These are phyloP conservation scores for Calosoma granatense DNA, from an alignment of 1,140 invertebrate genomes.

Conservation along the genomic window DNA sequence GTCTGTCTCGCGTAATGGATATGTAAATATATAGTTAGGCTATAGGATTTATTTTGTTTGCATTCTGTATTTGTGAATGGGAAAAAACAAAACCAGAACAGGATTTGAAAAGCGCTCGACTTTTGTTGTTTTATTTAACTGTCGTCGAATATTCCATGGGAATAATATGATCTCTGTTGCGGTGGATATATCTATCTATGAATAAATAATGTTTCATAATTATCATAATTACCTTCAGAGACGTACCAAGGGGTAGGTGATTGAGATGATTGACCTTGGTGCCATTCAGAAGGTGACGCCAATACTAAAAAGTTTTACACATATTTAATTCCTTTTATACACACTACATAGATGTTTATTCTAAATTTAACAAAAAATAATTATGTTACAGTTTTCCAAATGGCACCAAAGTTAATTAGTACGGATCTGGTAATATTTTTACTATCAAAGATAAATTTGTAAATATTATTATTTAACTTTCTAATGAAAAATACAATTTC, in stretches of 20 bases:
- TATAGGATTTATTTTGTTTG: not conserved
- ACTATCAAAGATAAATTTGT: too few relatives aligned
- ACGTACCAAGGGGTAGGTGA: conserved; percentile 3
- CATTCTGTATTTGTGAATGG: not conserved
- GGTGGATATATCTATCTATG: not conserved
- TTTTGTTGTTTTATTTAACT: not conserved
- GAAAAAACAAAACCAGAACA: not conserved
- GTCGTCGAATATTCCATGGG: too few relatives aligned
- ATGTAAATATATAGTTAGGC: conserved; percentile 3
- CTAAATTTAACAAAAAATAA: too few relatives aligned
- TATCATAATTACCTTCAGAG: conserved; percentile 5
- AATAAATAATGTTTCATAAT: too few relatives aligned
- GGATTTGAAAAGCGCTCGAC: not conserved
- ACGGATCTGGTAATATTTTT: too few relatives aligned
- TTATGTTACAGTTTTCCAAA: too few relatives aligned
- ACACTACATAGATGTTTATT: too few relatives aligned
- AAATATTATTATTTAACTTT: too few relatives aligned
- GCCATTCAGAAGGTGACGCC: conserved; percentile 6
- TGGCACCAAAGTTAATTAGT: too few relatives aligned
- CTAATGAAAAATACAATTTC: too few relatives aligned
- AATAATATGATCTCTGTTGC: too few relatives aligned
- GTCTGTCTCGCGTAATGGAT: not conserved
- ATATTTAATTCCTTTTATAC: not conserved
- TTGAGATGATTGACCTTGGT: conserved; percentile 3
- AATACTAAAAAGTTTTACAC: not conserved